These are phyloP conservation scores for Cynodonichthys magdalenae DNA, from an alignment of 2,797 vertebrate species.

Conservation along the genomic window DNA sequence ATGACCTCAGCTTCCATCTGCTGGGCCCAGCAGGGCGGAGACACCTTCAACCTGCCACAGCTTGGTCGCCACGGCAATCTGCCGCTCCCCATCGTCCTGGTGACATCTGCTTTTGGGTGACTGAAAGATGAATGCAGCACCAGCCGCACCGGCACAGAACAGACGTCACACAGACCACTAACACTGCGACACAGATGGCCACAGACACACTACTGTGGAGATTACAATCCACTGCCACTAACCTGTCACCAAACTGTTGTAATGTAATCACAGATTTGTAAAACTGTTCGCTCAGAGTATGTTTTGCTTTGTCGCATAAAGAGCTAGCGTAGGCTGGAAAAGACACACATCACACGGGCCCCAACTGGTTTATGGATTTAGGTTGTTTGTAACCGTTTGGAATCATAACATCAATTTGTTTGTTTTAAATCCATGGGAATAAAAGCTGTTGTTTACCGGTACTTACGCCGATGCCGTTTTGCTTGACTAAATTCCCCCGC, in stretches of 20 bases:
- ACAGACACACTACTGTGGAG: constrained; percentile 59
- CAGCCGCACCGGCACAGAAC: constrained; percentile 66
- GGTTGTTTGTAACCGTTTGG: constrained; percentile 19
- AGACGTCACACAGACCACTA: constrained; percentile 67
- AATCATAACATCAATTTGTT: constrained; percentile 48
- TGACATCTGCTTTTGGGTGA: constrained; percentile 85
- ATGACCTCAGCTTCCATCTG: constrained; percentile 81
- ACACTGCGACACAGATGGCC: constrained; percentile 74
- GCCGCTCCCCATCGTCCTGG: constrained; percentile 75
- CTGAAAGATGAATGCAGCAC: constrained; percentile 80
- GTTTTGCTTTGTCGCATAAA: constrained; percentile 44
- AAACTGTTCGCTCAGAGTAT: constrained; percentile 27
- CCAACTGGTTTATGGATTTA: constrained; percentile 28
- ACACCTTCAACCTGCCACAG: constrained; percentile 78
- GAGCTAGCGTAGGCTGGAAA: constrained; percentile 20
- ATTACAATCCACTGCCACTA: constrained; percentile 62
- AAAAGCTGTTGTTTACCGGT: constrained; percentile 60
- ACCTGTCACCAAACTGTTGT: constrained; percentile 50
- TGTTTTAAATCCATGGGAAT: constrained; percentile 45
- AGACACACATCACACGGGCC: constrained; percentile 18
- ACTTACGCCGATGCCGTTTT: constrained; percentile 71
- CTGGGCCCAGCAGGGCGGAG: constrained; percentile 71
- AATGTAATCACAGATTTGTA: constrained; percentile 59
- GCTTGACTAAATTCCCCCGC: constrained; percentile 71
- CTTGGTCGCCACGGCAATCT: constrained; percentile 76